A percentile compares a stretch with the other conserved stretches of the same genome.
These are phyloP conservation scores for Gallinago solitaria DNA, from an alignment of 2,797 vertebrate species.

Conservation along the genomic window DNA sequence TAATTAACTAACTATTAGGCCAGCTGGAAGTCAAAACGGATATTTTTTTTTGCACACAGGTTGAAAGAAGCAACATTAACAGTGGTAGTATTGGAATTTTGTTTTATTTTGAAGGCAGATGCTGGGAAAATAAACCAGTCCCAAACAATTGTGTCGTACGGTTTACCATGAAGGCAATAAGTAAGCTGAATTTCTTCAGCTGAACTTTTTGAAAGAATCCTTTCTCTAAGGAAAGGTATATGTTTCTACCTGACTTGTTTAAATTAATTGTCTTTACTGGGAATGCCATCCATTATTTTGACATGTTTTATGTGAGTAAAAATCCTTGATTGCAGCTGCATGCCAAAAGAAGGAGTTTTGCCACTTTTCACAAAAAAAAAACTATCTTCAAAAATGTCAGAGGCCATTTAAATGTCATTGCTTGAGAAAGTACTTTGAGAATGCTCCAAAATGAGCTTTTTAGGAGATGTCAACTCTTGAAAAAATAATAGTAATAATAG, in stretches of 20 bases:
- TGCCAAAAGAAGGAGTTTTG: background rate
- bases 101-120: constrained; percentile 22
- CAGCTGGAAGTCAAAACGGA: background rate
- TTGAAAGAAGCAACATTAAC: background rate
- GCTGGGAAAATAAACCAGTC: background rate
- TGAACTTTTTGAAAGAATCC: background rate
- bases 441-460: constrained; percentile 8
- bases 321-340: background rate
- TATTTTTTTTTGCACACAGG: background rate
- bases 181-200: constrained; percentile 26
- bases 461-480: background rate
- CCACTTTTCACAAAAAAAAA: constrained; percentile 17
- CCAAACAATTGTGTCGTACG: background rate
- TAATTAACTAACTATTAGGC: constrained; percentile 53
- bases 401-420: constrained; percentile 22
- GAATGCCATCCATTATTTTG: constrained; percentile 50
- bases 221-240: background rate
- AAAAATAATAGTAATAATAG: background rate
- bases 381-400: background rate
- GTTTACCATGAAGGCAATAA: constrained; percentile 25
- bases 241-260: constrained; percentile 55
- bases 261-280: constrained; percentile 66
- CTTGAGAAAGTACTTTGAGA: background rate
- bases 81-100: background rate
- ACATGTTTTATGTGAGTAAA: constrained; percentile 33